A percentile compares a stretch with the other conserved stretches of the same genome.
phyloP scores from a whole-genome alignment of 2,888 invertebrate genomes.

The Drosophila heteroneura region DNA sequence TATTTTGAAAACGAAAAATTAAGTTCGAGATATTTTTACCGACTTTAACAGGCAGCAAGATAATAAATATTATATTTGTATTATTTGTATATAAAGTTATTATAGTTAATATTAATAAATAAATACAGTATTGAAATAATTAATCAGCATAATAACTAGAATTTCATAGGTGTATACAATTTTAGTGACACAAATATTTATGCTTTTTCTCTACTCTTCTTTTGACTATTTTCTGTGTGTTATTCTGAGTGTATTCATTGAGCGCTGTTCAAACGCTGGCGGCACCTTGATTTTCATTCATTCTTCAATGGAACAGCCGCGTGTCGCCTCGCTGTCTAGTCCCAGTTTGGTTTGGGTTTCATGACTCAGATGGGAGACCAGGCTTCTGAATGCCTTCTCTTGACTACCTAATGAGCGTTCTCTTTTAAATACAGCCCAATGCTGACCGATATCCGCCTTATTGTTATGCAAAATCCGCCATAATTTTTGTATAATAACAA shows the following conservation, averaged over 20 bases:
- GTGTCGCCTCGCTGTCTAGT: constrained; percentile 40
- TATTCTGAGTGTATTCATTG: constrained; percentile 4
- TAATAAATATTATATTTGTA: not conserved
- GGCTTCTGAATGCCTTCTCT: constrained; percentile 25
- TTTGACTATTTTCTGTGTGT: not conserved
- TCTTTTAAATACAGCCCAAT: constrained; percentile 33
- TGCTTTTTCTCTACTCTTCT: not conserved
- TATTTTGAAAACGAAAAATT: not conserved
- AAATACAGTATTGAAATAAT: not conserved
- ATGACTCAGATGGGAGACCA: constrained; percentile 30
- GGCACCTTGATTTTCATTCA: constrained; percentile 4
- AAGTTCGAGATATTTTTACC: not conserved
- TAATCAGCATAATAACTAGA: not conserved
- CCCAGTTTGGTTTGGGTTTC: not conserved
- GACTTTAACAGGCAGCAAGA: not conserved
- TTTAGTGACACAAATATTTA: not conserved
- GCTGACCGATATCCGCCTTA: constrained; percentile 75
- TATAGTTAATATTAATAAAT: not conserved
- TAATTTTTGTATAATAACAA: constrained; percentile 46
- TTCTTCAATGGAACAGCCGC: constrained; percentile 2
- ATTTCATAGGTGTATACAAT: not conserved
- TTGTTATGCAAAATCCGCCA: constrained; percentile 75
- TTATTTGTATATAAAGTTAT: not conserved
- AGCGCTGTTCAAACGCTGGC: not conserved
- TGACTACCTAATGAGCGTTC: constrained; percentile 36